These are phyloP conservation scores for Turnix velox DNA, from an alignment of 2,113 vertebrate genomes.

Conservation along the genomic window DNA sequence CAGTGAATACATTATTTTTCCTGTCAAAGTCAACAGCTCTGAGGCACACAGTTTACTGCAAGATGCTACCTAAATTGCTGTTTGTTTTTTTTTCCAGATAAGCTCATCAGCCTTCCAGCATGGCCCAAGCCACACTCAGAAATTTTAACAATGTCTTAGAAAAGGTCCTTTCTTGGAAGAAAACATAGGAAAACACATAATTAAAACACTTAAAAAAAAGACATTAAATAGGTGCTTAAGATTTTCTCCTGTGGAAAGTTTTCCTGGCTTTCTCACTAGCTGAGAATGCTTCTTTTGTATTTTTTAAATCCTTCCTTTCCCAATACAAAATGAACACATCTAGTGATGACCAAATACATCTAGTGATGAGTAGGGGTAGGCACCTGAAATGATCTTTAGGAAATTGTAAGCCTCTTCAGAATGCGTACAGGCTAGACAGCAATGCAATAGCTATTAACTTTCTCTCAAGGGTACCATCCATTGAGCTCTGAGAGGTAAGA, in stretches of 20 bases:
- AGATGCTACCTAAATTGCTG: not conserved
- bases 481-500: not conserved
- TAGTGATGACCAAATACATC: not conserved
- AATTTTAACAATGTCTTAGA: not conserved
- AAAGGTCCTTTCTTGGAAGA: not conserved
- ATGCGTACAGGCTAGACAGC: not conserved
- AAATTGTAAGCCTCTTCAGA: not conserved
- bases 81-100: not conserved
- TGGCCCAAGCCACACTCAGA: not conserved
- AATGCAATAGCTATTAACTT: not conserved
- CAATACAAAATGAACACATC: not conserved
- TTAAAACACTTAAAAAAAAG: too few species aligned
- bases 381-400: not conserved
- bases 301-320: not conserved
- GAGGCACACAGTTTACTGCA: not conserved
- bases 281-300: not conserved
- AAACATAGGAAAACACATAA: not conserved
- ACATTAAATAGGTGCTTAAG: accelerated
- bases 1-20: not conserved
- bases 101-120: not conserved
- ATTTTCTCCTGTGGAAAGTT: not conserved
- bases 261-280: not conserved
- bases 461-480: accelerated
- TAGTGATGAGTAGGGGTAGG: not conserved
- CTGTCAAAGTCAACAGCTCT: not conserved